phyloP scores from a whole-genome alignment of 2,113 vertebrate genomes.

The Columbina picui region DNA sequence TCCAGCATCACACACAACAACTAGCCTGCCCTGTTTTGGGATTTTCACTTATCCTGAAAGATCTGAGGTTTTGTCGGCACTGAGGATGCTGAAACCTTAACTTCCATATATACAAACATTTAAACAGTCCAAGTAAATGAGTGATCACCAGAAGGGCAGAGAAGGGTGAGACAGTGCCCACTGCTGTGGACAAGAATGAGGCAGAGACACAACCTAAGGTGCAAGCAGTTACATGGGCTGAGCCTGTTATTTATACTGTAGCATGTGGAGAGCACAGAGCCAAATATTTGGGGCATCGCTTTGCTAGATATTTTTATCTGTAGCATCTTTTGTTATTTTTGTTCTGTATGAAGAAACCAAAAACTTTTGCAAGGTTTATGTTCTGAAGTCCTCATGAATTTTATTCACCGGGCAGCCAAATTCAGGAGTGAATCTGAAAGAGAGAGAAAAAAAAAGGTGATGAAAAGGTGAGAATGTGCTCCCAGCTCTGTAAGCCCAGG shows the following conservation, averaged over 20 bases:
- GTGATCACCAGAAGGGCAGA: background rate
- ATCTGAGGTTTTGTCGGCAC: background rate
- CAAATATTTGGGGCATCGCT: background rate
- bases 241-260: background rate
- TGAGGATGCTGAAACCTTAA: background rate
- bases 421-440: background rate
- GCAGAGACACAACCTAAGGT: background rate
- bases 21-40: background rate
- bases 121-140: background rate
- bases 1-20: background rate
- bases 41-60: background rate
- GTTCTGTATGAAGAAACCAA: background rate
- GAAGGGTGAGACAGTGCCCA: background rate
- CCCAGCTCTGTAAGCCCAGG: background rate
- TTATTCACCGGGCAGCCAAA: background rate
- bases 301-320: background rate
- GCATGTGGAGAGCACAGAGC: background rate
- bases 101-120: background rate
- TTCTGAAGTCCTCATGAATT: background rate
- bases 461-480: background rate
- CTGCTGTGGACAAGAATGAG: background rate
- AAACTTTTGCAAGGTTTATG: background rate
- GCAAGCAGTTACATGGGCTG: background rate
- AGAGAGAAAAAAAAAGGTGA: background rate
- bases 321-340: background rate